A percentile compares a stretch with the other conserved stretches of the same genome.
Evolutionary conservation across 2,113 vertebrate species (phyloP).

Genomic region (Nettapus auritus): DNA sequence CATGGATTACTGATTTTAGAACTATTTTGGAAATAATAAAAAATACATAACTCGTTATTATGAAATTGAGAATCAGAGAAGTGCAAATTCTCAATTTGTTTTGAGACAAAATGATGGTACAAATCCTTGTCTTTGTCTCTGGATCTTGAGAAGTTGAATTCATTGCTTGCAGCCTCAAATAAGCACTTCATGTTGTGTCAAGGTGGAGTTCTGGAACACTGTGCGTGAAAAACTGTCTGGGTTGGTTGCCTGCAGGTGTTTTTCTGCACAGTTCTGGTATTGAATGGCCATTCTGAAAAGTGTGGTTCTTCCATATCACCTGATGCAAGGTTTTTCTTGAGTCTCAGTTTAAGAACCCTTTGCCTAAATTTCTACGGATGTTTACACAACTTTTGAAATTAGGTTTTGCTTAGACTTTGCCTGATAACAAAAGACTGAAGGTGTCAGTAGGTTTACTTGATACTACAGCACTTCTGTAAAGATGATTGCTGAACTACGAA

Average conservation of each 20-base stretch:
- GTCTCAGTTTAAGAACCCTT: background rate
- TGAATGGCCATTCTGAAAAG: background rate
- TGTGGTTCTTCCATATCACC: background rate
- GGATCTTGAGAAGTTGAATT: background rate
- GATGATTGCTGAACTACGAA: background rate
- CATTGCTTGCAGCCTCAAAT: background rate
- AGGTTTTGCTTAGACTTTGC: background rate
- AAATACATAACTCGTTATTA: background rate
- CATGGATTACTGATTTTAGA: background rate
- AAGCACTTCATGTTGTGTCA: background rate
- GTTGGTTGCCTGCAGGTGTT: background rate
- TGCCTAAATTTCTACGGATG: background rate
- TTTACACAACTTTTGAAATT: background rate
- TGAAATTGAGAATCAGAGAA: background rate
- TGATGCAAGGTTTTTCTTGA: background rate
- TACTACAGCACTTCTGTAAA: background rate
- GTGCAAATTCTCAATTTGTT: background rate
- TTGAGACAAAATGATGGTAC: background rate
- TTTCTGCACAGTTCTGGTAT: background rate
- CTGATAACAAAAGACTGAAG: background rate
- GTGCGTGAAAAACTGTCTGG: rapidly evolving
- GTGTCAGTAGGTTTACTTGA: background rate
- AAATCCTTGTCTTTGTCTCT: background rate
- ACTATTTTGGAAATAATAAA: background rate
- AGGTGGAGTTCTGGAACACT: rapidly evolving